Evolutionary conservation across 2,113 vertebrate species (phyloP).

Genomic region (Lasiurus cinereus): DNA sequence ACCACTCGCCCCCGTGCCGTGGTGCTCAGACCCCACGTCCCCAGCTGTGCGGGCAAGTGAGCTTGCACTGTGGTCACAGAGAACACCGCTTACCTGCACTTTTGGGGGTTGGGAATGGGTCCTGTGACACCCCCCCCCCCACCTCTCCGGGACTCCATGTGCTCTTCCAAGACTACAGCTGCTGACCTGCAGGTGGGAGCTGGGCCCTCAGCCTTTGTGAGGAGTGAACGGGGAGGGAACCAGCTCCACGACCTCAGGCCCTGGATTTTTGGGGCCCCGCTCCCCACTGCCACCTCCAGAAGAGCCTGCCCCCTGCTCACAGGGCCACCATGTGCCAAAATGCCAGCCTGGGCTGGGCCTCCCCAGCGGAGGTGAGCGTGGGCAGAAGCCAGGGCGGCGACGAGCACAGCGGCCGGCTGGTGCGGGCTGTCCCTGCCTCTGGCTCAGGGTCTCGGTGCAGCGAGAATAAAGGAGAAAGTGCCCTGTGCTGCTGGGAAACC

Average conservation of each 20-base stretch:
- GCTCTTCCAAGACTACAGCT: not conserved
- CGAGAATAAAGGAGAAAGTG: not conserved
- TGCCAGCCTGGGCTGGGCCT: not conserved
- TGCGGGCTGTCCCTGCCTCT: not conserved
- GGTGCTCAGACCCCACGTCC: rapidly evolving
- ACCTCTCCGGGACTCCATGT: not conserved
- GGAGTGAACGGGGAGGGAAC: not conserved
- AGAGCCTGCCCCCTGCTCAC: not conserved
- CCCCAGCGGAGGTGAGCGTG: not conserved
- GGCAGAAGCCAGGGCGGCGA: not conserved
- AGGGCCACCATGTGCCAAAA: too few species aligned
- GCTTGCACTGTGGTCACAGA: not conserved
- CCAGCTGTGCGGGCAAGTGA: not conserved
- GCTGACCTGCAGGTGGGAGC: not conserved
- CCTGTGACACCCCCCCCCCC: too few species aligned
- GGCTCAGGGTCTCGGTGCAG: not conserved
- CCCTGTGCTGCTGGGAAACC: not conserved
- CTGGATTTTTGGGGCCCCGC: not conserved
- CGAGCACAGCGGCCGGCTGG: not conserved
- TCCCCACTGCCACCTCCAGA: not conserved
- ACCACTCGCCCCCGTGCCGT: rapidly evolving
- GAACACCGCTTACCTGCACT: not conserved
- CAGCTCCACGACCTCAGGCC: not conserved
- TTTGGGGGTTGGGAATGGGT: not conserved
- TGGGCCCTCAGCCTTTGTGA: not conserved